These are phyloP conservation scores for Phallusia fumigata DNA, from an alignment of 23 tunicate species.

Conservation along the genomic window DNA sequence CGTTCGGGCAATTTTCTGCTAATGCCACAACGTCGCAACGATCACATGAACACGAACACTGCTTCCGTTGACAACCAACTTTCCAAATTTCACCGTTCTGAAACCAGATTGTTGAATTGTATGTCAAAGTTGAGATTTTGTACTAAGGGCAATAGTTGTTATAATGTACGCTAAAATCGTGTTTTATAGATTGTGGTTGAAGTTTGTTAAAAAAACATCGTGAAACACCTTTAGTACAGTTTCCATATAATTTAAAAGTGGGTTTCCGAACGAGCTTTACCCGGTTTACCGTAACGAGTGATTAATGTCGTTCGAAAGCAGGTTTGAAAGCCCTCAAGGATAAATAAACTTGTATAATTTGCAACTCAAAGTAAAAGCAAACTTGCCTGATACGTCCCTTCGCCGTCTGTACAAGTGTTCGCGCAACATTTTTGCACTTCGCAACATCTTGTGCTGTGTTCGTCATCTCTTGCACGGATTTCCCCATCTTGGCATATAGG, in stretches of 20 bases:
- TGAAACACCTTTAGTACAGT: no score
- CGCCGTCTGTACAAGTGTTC: not conserved
- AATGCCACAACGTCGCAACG: not conserved
- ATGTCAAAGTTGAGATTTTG: no score
- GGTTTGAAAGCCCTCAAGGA: no score
- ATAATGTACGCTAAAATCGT: no score
- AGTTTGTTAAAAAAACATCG: no score
- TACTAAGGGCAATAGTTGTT: no score
- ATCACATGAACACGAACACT: not conserved
- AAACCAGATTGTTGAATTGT: no score
- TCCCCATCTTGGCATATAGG: not conserved
- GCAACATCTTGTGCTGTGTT: not conserved
- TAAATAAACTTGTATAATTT: no score
- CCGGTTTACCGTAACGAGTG: not conserved
- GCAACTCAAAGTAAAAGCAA: no score
- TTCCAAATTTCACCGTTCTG: not conserved
- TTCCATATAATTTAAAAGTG: not conserved
- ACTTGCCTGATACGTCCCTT: not conserved
- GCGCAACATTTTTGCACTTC: not conserved
- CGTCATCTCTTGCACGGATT: not conserved
- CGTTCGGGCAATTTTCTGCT: not conserved
- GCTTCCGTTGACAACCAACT: not conserved
- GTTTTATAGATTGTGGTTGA: no score
- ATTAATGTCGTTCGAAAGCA: not conserved
- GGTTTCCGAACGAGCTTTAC: no score